phyloP scores from a whole-genome alignment of 2,888 invertebrate genomes.

The Macrophya alboannulata region DNA sequence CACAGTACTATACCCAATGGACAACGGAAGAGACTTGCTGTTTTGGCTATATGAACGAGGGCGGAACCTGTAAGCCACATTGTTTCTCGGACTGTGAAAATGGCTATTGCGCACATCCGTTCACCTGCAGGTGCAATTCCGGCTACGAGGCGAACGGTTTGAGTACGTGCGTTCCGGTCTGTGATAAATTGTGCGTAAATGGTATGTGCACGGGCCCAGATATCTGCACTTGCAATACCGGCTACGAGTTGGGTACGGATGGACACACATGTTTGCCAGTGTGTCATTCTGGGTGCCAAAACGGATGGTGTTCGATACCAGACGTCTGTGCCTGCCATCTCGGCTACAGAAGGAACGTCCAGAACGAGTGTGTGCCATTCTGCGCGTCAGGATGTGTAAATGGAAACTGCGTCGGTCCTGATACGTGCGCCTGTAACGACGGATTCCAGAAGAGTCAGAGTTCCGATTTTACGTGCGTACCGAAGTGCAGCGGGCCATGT shows the following conservation, averaged over 20 bases:
- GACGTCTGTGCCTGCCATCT: slow-evolving; percentile 80
- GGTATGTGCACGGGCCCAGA: slow-evolving; percentile 77
- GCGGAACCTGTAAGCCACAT: not conserved
- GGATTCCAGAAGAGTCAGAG: slow-evolving; percentile 63
- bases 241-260: slow-evolving; percentile 37
- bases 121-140: slow-evolving; percentile 77
- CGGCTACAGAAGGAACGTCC: slow-evolving; percentile 69
- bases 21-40: not conserved
- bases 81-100: slow-evolving; percentile 75
- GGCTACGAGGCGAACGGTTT: slow-evolving; percentile 49
- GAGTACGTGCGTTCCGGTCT: slow-evolving; percentile 55
- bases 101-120: slow-evolving; percentile 76
- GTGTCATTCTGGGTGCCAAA: slow-evolving; percentile 72
- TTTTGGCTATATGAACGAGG: not conserved
- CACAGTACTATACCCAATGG: not conserved
- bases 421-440: slow-evolving; percentile 74
- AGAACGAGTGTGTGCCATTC: slow-evolving; percentile 74
- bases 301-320: slow-evolving; percentile 77
- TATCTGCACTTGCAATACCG: slow-evolving; percentile 76
- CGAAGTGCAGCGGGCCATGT: slow-evolving; percentile 71
- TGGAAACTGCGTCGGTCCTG: slow-evolving; percentile 81
- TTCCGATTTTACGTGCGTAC: slow-evolving; percentile 67
- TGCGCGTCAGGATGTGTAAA: slow-evolving; percentile 78
- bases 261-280: slow-evolving; percentile 69
- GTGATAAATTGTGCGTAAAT: slow-evolving; percentile 76